Base-by-base conservation (phyloP, 2,888 invertebrate genomes). In the Pachycephus smyrnensis region DNA sequence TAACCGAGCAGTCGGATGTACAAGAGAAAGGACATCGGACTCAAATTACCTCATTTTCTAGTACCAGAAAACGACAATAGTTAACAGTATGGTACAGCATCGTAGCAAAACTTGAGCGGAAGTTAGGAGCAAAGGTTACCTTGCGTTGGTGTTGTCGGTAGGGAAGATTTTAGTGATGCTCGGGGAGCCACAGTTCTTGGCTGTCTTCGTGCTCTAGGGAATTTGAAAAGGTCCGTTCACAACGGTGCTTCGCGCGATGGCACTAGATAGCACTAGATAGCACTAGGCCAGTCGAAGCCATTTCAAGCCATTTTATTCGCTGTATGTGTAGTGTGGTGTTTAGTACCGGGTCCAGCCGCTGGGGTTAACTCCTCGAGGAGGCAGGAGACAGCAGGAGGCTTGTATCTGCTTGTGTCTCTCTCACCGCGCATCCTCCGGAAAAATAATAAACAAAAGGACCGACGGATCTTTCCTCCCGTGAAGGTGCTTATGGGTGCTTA, bases 361-460 rank as follows among this genome's bases (percentile, higher is more conserved):
- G 69, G 30, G 30, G 12, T 11, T 4, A 30, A 12, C 32, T 69
- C 69, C 32, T 69, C 69, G 69, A 40, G 40, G 40, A 40, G 40
- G 40, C 15, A 40, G 40, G 40, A 40, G 40, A 40, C 40, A 15
- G 40, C 40, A 40, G 40, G 40, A 40, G 40, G 40, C 40, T 40
- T 15, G 15, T 40, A 15, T 69, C 75, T 71, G 30, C 15, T 33
- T 74, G 68, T 33, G 71, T 35, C 3, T 71, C 35, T 32, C 74
- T 36, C 30, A 77, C 37, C 69, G 83, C 83, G 84, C 84, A 85
- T 79, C 81, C 83, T 82, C 84, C 79, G 75, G 80, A 84, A 87
- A 83, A 86, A 87, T 85, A 87, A 87, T 88, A 88, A 89, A 86
- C 87, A 86, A 86, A 86, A 86, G 84, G 83, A 84, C 79, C 84